Evolutionary conservation across 2,888 invertebrate species (phyloP), one percentile per base, ranked within the genome.

Genomic region (Drosophila imparisetae): DNA sequence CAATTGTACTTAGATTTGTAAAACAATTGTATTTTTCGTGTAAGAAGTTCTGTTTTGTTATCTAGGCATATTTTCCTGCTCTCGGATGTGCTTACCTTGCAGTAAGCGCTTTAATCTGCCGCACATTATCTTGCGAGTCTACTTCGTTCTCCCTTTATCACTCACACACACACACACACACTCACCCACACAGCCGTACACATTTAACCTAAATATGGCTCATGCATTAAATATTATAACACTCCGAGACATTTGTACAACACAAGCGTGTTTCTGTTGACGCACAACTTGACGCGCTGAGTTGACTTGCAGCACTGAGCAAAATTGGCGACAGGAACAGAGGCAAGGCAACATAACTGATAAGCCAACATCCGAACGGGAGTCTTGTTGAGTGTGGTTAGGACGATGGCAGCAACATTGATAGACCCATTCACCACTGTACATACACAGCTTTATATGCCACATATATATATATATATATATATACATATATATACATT

Each of bases 271-370:
- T 11, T 70, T 54, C 40, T 7, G 13, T 29, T 55, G 40, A 32
- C 30, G 27, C 60, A 71, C 76, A 78, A 75, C 83, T 83, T 71
- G 74, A 66, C 70, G 67, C 76, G 30, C 42, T 65, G 72, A 87
- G 72, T 64, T 80, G 67, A 50, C 74, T 61, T 32, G 60, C 68
- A 74, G 53, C 64, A 87, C 85, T 86, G 77, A 70, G 45, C 45
- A 68, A 64, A 55, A 84, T 76, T 80, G 75, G n/a, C 8, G 36
- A 61, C 38, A 73, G 71, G 64, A 78, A 64, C 57, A 54, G 63
- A 55, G 55, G 55, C 36, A 55, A 29, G 38, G 13, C 36, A 55
- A 13, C 55, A 55, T 54, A 57, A 34, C 67, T 86, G 87, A 89
- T 81, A 89, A 77, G 69, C 64, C 54, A 18, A 48, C 49, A 42